Percentiles rank a stretch among this genome's conserved stretches.
Evolutionary conservation across 2,797 vertebrate genomes (phyloP).

Genomic region (Oreochromis grahami): DNA sequence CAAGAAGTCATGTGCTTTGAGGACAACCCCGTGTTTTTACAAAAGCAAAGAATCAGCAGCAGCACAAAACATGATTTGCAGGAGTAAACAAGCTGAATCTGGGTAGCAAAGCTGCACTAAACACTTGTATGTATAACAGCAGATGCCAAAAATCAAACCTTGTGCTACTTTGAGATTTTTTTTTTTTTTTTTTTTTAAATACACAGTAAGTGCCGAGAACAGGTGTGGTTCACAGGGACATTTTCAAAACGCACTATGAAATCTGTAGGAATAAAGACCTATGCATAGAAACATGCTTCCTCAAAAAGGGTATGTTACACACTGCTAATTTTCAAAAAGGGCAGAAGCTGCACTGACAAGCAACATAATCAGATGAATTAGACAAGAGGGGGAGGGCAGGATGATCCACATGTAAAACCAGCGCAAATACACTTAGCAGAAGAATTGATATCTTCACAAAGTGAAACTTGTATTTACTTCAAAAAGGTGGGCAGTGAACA

Average conservation of each 20-base stretch:
- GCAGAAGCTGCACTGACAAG: conserved; percentile 60
- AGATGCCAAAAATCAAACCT: conserved; percentile 22
- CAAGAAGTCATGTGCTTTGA: conserved; percentile 56
- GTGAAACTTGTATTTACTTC: conserved; percentile 50
- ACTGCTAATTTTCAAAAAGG: conserved; percentile 46
- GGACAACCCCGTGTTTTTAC: conserved; percentile 43
- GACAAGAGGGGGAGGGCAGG: conserved; percentile 14
- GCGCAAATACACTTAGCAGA: conserved; percentile 64
- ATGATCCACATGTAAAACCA: conserved; percentile 55
- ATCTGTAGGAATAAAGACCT: conserved; percentile 51
- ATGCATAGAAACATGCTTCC: conserved; percentile 71
- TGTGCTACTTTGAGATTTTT: conserved; percentile 41
- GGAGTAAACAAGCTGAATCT: conserved; percentile 24
- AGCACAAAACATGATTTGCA: conserved; percentile 36
- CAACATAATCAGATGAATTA: conserved; percentile 57
- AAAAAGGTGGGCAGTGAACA: conserved; percentile 60
- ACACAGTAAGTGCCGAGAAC: conserved; percentile 63
- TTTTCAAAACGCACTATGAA: conserved; percentile 61
- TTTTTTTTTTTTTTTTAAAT: conserved; percentile 9
- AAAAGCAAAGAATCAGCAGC: conserved; percentile 48
- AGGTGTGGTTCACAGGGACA: conserved; percentile 50
- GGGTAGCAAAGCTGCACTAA: conserved; percentile 42
- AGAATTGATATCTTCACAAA: conserved; percentile 57
- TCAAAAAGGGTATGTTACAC: conserved; percentile 49
- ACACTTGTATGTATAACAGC: conserved; percentile 46